Base-by-base conservation (phyloP, 92 coral and sea anemone species). In the Desmophyllum pertusum region DNA sequence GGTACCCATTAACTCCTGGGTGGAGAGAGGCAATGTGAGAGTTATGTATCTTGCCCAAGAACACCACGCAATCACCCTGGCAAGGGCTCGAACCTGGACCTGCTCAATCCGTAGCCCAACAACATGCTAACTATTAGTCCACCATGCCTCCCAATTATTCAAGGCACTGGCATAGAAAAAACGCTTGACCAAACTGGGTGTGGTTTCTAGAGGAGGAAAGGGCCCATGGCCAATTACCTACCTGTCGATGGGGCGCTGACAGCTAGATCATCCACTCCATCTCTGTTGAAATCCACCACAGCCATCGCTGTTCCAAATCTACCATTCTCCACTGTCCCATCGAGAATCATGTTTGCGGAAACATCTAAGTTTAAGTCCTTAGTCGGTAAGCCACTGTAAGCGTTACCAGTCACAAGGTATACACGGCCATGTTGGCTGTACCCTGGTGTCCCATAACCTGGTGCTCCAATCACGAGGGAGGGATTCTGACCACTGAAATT, bases 171-270 rank as follows among this genome's bases (percentile, higher is more conserved):
- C n/a, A 29, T 7, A 40, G 11, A 25, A 42, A 18, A 38, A n/a
- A n/a, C n/a, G 55, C 50, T 15, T 43, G 0, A 15, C 50, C 50
- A 43, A 43, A 43, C 11, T 43, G 50, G 50, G 50, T 43, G 50
- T 43, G 50, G 11, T 43, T 43, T n/a, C n/a, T n/a, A n/a, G n/a
- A n/a, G n/a, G 10, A 48, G 53, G 18, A 39, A 23, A 1, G 14
- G 13, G 5, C 6, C 43, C 2, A 30, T 23, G 19, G 46, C 18
- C 35, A 3, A 0, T 10, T 1, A 27, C 89, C 6, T 80, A 96
- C 98, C 98, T 90, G 90, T 83, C 3, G 98, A 92, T 13, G 98
- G 98, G 10, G 98, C 98, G 88, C 97, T 94, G 23, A 96, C 89
- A n/a, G 91, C 98, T 2, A 96, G 88, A 69, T 96, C 98, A 80